Conservation (phyloP, 1,140 invertebrate species). For the Caenorhabditis tropicalis region DNA sequence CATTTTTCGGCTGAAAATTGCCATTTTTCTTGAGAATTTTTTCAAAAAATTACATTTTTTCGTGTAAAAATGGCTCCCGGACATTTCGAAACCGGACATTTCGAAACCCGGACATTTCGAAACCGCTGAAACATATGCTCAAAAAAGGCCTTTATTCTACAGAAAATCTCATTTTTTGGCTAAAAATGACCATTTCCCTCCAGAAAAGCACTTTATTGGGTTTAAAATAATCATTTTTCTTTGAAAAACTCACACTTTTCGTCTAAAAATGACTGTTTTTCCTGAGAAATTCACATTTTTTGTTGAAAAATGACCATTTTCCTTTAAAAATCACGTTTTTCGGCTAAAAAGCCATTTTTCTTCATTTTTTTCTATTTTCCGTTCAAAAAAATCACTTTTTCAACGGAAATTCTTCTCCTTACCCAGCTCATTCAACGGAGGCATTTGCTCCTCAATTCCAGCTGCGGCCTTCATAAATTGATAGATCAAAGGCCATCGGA, state of each 20-base stretch:
- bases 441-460: neutral
- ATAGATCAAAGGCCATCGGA: neutral
- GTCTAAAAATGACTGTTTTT: neutral
- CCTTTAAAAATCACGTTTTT: too few relatives aligned
- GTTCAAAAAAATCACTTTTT: neutral
- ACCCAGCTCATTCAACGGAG: slow-evolving; percentile 1
- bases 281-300: neutral
- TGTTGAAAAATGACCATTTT: too few relatives aligned
- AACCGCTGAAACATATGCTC: too few relatives aligned
- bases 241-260: too few relatives aligned
- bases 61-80: neutral
- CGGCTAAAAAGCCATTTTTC: neutral
- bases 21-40: neutral
- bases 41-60: neutral
- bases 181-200: neutral
- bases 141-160: neutral
- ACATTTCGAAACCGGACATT: too few relatives aligned
- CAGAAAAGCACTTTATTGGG: neutral
- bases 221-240: neutral
- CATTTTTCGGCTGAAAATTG: neutral
- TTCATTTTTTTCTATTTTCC: neutral
- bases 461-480: neutral
- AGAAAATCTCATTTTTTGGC: neutral
- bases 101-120: too few relatives aligned
- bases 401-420: neutral